Evolutionary conservation across 2,888 invertebrate species (phyloP).

Genomic region (Nephrotoma flavescens): DNA sequence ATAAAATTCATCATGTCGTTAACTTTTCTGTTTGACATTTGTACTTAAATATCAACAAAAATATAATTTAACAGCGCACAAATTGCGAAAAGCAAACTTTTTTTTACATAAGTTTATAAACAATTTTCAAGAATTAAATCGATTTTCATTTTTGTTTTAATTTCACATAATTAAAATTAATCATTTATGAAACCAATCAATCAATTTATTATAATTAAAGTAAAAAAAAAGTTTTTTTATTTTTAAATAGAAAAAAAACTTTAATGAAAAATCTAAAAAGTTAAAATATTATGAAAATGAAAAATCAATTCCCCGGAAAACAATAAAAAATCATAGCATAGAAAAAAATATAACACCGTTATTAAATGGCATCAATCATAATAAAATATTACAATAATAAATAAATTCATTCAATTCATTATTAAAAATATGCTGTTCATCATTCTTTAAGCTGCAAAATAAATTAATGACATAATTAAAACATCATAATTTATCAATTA

Average conservation of each 20-base stretch:
- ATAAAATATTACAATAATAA: not conserved
- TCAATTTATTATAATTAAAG: not conserved
- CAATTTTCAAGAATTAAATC: not conserved
- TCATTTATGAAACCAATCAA: not conserved
- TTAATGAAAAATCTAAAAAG: not conserved
- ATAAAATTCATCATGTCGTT: not conserved
- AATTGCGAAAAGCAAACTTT: not conserved
- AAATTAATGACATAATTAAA: not conserved
- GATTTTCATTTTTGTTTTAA: not conserved
- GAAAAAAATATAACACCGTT: not conserved
- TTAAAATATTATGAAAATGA: not conserved
- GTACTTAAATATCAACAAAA: not conserved
- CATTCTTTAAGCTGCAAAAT: not conserved
- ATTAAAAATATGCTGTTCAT: not conserved
- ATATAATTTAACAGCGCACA: not conserved
- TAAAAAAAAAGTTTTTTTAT: not conserved
- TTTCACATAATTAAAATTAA: not conserved
- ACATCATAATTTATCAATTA: not conserved
- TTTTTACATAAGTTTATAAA: not conserved
- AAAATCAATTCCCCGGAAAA: not conserved
- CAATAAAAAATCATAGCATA: not conserved
- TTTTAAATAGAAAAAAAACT: not conserved
- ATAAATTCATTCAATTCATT: not conserved
- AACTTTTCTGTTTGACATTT: not conserved
- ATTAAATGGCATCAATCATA: not conserved